These are phyloP conservation scores for Bombyx mandarina DNA, from an alignment of 1,140 invertebrate species.

Conservation along the genomic window DNA sequence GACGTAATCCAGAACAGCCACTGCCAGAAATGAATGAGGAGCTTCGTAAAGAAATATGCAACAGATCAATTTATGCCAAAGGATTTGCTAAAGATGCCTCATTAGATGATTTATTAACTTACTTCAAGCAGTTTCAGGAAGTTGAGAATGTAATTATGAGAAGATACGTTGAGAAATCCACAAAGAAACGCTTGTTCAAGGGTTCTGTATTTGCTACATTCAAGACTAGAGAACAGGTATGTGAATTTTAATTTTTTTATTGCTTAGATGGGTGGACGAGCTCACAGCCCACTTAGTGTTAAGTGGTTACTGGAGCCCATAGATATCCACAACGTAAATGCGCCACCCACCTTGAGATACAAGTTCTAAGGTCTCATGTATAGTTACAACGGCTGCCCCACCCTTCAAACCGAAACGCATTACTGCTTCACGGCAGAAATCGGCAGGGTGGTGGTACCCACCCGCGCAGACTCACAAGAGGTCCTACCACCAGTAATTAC, in stretches of 20 bases:
- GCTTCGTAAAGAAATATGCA: constrained; percentile 82
- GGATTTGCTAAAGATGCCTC: constrained; percentile 83
- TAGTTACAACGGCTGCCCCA: too few species aligned
- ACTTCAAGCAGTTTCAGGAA: constrained; percentile 79
- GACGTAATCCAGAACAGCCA: constrained; percentile 82
- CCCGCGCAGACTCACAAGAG: too few species aligned
- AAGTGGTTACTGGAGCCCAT: too few species aligned
- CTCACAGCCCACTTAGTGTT: too few species aligned
- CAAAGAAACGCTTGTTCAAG: constrained; percentile 82
- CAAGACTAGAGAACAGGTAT: constrained; percentile 77
- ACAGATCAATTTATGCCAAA: constrained; percentile 89
- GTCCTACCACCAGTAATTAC: too few species aligned
- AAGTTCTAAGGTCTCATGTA: too few species aligned
- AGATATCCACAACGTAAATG: too few species aligned
- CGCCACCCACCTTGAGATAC: too few species aligned
- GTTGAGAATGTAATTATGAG: constrained; percentile 86
- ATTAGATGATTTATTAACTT: constrained; percentile 82
- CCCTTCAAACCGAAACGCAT: too few species aligned
- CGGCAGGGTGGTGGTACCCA: too few species aligned
- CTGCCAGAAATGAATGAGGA: constrained; percentile 90
- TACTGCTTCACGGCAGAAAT: too few species aligned
- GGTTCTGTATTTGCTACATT: constrained; percentile 93
- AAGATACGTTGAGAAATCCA: constrained; percentile 76
- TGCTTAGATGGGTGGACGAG: too few species aligned
- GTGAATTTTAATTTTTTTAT: not conserved